Evolutionary conservation across 2,888 invertebrate genomes (phyloP).

Genomic region (Protophormia terraenovae): DNA sequence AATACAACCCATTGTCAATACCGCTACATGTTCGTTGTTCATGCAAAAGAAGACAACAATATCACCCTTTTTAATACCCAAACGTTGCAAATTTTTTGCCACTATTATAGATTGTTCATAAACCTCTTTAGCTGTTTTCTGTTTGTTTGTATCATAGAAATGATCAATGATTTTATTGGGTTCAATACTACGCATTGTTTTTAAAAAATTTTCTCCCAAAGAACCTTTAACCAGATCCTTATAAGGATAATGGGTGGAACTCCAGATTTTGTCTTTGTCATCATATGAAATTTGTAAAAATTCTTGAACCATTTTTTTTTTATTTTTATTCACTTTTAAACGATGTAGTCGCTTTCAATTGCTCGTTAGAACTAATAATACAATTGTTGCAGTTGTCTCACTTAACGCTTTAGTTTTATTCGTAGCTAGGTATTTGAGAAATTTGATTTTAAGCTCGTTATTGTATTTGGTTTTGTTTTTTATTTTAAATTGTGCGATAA

Average conservation of each 20-base stretch:
- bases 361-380: neutral
- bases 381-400: neutral
- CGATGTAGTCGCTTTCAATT: neutral
- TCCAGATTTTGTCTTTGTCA: slow-evolving; percentile 45
- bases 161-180: slow-evolving; percentile 63
- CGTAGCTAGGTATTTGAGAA: neutral
- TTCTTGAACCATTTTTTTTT: slow-evolving; percentile 38
- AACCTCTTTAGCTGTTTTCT: slow-evolving; percentile 61
- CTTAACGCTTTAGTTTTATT: neutral
- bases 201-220: slow-evolving; percentile 54
- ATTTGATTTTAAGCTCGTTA: neutral
- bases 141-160: slow-evolving; percentile 59
- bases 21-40: slow-evolving; percentile 54
- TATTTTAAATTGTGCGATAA: neutral
- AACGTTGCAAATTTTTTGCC: slow-evolving; percentile 62
- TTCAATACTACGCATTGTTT: slow-evolving; percentile 44
- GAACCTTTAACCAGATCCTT: slow-evolving; percentile 16
- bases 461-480: neutral
- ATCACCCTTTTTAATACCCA: slow-evolving; percentile 65
- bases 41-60: slow-evolving; percentile 63
- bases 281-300: slow-evolving; percentile 46
- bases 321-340: neutral
- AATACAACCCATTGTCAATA: slow-evolving; percentile 67
- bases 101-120: slow-evolving; percentile 61
- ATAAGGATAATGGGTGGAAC: slow-evolving; percentile 41